Evolutionary conservation across 2,113 vertebrate species (phyloP).

Genomic region (Hymenochirus boettgeri): DNA sequence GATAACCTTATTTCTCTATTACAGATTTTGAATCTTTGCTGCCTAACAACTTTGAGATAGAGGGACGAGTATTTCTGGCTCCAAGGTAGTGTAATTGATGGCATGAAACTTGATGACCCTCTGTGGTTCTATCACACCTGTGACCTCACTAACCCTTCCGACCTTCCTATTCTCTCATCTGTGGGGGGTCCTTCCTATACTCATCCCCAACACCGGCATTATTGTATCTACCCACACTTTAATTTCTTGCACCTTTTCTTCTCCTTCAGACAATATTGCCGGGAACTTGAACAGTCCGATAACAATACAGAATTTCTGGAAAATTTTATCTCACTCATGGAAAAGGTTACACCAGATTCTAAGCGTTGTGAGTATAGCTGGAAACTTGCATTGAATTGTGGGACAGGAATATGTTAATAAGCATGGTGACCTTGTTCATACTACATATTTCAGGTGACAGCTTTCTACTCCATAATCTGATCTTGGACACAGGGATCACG

Average conservation of each 20-base stretch:
- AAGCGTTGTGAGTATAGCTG: conserved; percentile 85
- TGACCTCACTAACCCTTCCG: not conserved
- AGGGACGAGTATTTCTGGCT: conserved; percentile 99
- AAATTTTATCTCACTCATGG: conserved; percentile 97
- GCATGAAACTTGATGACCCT: conserved; percentile 41
- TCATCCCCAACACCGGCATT: not conserved
- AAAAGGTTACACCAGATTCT: conserved; percentile 97
- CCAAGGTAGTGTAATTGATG: conserved; percentile 92
- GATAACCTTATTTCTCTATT: conserved; percentile 98
- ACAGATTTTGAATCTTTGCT: conserved; percentile 99
- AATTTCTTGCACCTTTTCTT: not conserved
- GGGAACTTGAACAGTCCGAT: conserved; percentile 90
- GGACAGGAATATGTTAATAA: not conserved
- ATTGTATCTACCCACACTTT: not conserved
- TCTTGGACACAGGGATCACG: conserved; percentile 94
- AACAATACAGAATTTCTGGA: conserved; percentile 98
- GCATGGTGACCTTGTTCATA: not conserved
- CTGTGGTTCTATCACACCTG: not conserved
- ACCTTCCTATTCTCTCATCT: no score
- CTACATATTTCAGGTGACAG: conserved; percentile 76
- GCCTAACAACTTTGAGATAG: conserved; percentile 98
- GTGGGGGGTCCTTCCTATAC: not conserved
- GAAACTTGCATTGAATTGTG: not conserved
- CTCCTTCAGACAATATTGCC: conserved; percentile 72
- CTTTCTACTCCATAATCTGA: conserved; percentile 93